A percentile compares a stretch with the other conserved stretches of the same genome.
phyloP scores from a whole-genome alignment of 2,888 invertebrate species.

The Smittia sp. region DNA sequence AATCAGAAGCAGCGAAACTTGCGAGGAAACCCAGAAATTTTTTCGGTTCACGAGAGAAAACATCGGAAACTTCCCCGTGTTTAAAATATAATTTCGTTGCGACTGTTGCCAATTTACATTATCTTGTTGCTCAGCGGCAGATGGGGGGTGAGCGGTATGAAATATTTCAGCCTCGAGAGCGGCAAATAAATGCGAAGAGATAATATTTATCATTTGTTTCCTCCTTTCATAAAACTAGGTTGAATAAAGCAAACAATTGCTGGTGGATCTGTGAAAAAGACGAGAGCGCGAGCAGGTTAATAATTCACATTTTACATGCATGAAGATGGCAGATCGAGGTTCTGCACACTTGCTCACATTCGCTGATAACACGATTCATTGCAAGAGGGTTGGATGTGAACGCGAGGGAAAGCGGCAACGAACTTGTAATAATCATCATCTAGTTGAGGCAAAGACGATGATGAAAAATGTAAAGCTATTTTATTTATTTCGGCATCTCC shows the following conservation, averaged over 20 bases:
- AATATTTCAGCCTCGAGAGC: not conserved
- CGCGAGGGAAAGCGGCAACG: not conserved
- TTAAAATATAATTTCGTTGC: not conserved
- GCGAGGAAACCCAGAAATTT: not conserved
- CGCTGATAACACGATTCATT: not conserved
- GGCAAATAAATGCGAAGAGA: constrained; percentile 8
- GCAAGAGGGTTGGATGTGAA: not conserved
- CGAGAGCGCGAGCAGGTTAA: not conserved
- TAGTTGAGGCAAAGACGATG: not conserved
- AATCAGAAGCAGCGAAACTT: too few species aligned
- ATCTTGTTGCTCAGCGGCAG: not conserved
- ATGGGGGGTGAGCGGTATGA: not conserved
- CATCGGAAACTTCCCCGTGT: not conserved
- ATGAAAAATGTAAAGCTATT: not conserved
- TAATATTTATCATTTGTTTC: constrained; percentile 4
- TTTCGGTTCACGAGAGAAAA: not conserved
- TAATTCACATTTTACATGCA: not conserved
- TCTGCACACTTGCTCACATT: not conserved
- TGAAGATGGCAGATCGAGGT: constrained; percentile 4
- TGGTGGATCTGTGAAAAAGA: not conserved
- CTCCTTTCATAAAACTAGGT: constrained; percentile 1
- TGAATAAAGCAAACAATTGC: constrained; percentile 1
- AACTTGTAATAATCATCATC: constrained; percentile 1
- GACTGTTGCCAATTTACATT: constrained; percentile 4
- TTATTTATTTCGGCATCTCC: not conserved